phyloP scores from a whole-genome alignment of 2,113 vertebrate species.

The Recurvirostra avosetta region DNA sequence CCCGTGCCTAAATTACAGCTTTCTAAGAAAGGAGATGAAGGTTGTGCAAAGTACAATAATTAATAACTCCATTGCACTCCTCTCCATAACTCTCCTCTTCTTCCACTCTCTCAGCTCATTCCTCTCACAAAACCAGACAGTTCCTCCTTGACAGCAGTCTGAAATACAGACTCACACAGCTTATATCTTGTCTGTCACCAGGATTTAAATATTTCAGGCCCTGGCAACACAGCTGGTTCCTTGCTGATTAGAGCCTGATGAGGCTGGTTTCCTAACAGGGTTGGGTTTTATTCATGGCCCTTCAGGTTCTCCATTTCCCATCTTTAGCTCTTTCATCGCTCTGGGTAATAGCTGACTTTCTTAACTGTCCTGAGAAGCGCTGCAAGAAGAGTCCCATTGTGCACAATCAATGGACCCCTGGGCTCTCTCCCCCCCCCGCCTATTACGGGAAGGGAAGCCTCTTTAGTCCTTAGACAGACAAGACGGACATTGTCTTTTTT shows the following conservation, averaged over 20 bases:
- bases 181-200: slow-evolving; percentile 23
- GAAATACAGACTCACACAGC: neutral
- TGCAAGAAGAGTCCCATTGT: slow-evolving; percentile 64
- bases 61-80: neutral
- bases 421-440: neutral
- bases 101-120: neutral
- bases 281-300: neutral
- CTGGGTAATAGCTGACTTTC: slow-evolving; percentile 42
- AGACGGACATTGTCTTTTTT: slow-evolving; percentile 19
- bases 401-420: slow-evolving; percentile 8
- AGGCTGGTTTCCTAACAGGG: neutral
- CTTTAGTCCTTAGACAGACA: slow-evolving; percentile 33
- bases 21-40: neutral
- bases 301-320: neutral
- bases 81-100: neutral
- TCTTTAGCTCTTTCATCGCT: slow-evolving; percentile 52
- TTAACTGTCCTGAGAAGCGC: slow-evolving; percentile 25
- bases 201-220: slow-evolving; percentile 33
- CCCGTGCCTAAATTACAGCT: neutral
- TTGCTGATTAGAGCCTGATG: neutral
- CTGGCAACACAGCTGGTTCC: neutral
- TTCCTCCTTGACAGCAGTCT: neutral
- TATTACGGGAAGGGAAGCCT: neutral
- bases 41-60: neutral
- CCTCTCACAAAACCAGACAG: neutral